These are phyloP conservation scores for Archocentrus centrarchus DNA, from an alignment of 2,113 vertebrate genomes.

Conservation along the genomic window DNA sequence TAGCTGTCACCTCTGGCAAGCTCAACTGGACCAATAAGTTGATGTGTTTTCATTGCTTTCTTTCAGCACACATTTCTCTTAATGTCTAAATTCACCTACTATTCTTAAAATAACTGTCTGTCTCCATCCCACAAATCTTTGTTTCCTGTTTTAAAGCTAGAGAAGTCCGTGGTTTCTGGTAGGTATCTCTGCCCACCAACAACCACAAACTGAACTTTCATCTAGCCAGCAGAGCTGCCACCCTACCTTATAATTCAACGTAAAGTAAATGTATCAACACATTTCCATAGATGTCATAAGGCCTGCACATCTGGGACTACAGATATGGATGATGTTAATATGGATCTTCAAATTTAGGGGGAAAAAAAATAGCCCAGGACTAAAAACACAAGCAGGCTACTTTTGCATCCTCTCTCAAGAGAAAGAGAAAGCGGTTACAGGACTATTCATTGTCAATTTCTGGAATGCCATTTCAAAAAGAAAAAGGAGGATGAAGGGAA, in stretches of 20 bases:
- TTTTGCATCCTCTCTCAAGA: not conserved
- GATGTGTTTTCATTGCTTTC: not conserved
- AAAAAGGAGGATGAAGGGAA: not conserved
- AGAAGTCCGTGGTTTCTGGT: not conserved
- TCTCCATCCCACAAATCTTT: not conserved
- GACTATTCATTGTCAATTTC: not conserved
- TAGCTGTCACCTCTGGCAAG: constrained; percentile 16
- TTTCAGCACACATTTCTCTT: not conserved
- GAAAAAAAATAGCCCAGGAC: not conserved
- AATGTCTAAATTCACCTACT: not conserved
- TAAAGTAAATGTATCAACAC: not conserved
- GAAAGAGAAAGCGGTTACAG: not conserved
- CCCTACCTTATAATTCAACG: constrained; percentile 17
- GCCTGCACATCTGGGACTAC: not conserved
- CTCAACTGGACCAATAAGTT: constrained; percentile 4
- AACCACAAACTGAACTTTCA: constrained; percentile 27
- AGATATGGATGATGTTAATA: not conserved
- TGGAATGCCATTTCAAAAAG: not conserved
- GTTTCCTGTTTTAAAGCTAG: constrained; percentile 10
- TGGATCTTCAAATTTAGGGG: not conserved
- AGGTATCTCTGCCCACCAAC: constrained; percentile 19
- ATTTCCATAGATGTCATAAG: not conserved
- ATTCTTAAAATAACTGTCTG: not conserved
- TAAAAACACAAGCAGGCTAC: not conserved
- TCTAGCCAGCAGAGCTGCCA: constrained; percentile 4